Evolutionary conservation across 2,888 invertebrate species (phyloP).

Genomic region (Acanthopleura granulata): DNA sequence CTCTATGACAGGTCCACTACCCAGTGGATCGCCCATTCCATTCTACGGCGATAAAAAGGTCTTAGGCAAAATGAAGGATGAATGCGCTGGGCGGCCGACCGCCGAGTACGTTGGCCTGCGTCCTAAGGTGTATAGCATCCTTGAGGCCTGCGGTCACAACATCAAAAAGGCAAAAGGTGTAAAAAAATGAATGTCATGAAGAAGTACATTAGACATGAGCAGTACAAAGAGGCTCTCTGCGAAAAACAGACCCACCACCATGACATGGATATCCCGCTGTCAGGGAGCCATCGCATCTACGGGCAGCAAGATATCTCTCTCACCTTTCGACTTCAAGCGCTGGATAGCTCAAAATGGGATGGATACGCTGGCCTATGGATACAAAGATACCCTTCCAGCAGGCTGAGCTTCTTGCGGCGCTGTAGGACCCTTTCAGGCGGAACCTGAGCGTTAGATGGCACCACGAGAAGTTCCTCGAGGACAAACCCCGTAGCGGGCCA

Average conservation of each 20-base stretch:
- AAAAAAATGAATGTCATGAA: constrained; percentile 26
- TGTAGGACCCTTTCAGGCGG: neutral
- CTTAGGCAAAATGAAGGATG: too few species aligned
- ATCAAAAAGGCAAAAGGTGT: constrained; percentile 27
- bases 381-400: neutral
- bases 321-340: constrained; percentile 26
- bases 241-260: constrained; percentile 25
- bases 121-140: too few species aligned
- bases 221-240: constrained; percentile 28
- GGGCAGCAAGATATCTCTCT: constrained; percentile 27
- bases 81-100: too few species aligned
- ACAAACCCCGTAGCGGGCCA: neutral
- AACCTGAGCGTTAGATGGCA: too few species aligned
- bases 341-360: constrained; percentile 30
- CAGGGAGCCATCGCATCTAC: constrained; percentile 26
- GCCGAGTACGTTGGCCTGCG: too few species aligned
- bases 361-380: constrained; percentile 22
- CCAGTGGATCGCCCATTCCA: too few species aligned
- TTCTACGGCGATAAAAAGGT: too few species aligned
- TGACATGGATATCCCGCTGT: constrained; percentile 25
- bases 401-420: neutral
- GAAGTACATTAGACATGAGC: constrained; percentile 27
- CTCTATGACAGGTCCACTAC: neutral
- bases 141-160: too few species aligned
- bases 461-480: neutral